Base-by-base conservation (phyloP, 2,113 vertebrate species). In the Asarcornis scutulata region DNA sequence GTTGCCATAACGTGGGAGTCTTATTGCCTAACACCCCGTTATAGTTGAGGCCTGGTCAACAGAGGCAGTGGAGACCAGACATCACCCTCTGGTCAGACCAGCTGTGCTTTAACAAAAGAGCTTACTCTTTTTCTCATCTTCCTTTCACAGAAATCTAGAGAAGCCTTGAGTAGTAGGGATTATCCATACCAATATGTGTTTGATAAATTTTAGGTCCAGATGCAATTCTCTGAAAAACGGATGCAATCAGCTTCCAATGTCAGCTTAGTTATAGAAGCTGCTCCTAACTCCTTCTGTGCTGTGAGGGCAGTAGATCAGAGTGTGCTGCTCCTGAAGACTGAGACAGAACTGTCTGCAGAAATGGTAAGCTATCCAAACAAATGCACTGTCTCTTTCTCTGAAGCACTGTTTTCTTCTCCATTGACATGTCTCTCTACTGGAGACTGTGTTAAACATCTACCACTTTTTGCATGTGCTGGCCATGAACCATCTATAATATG, bases 261-360 rank as follows among this genome's bases (percentile, higher is more conserved):
- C 42, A 97, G 53, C 5, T 95, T 99, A 34, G 94, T 73, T 14
- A 91, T 99, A 31, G 90, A 97, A 79, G 98, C 98, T 53, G 89
- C 97, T 26, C 97, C 98, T 17, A 97, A 97, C 34, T 99, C 98
- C 18, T 68, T 98, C 59, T 99, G 99, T 89, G 99, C 98, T 2
- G 83, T 99, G n/a, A 96, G 97, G 62, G 98, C 98, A 56, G 95
- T 99, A 38, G 99, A 99, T 96, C 96, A 98, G 97, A 99, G 98
- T 0, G 38, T 99, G 44, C 94, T 99, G 42, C 97, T 99, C 52
- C 95, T 99, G 60, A 93, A 95, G 71, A 32, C 94, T 0, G 97
- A 98, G 72, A 44, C 46, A 17, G 97, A 97, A 38, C 72, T 97
- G 17, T 95, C 97, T 66, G 72, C 87, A 81, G 93, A 98, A 58